Evolutionary conservation across 1,140 invertebrate species (phyloP).

Genomic region (Centruroides vittatus): DNA sequence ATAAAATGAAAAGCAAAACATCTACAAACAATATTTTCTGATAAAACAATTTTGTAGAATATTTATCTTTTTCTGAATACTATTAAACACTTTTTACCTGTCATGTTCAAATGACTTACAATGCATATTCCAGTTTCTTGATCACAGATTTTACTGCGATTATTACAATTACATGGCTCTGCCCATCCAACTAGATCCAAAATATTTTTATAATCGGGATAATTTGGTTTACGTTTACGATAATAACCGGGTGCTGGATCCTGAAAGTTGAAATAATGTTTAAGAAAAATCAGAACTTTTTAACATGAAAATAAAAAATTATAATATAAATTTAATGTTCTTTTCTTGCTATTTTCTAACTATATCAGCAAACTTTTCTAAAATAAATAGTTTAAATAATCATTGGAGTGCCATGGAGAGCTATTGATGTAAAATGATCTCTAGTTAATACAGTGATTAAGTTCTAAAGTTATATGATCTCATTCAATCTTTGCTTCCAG

Average conservation of each 20-base stretch:
- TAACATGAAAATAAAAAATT: too few relatives aligned
- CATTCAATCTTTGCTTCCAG: too few relatives aligned
- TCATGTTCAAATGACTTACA: constrained; percentile 34
- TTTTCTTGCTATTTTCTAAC: too few relatives aligned
- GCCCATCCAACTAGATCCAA: constrained; percentile 62
- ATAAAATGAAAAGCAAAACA: constrained; percentile 12
- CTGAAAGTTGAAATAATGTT: constrained; percentile 8
- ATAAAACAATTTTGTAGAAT: not conserved
- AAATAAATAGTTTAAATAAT: too few relatives aligned
- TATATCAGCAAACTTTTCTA: too few relatives aligned
- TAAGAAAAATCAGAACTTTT: too few relatives aligned
- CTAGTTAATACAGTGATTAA: too few relatives aligned
- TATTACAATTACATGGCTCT: constrained; percentile 65
- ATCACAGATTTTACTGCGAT: constrained; percentile 60
- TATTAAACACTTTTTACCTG: too few relatives aligned
- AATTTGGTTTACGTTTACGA: constrained; percentile 43
- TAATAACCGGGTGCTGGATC: constrained; percentile 74
- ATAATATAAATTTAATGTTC: too few relatives aligned
- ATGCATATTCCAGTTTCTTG: constrained; percentile 69
- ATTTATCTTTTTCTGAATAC: not conserved
- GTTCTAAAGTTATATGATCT: too few relatives aligned
- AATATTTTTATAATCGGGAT: constrained; percentile 41
- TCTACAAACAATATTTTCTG: not conserved
- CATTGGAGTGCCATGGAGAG: too few relatives aligned
- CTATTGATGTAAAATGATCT: too few relatives aligned